Percentiles rank a stretch among this genome's conserved stretches.
These are phyloP conservation scores for Remorina albescens DNA, from an alignment of 2,797 vertebrate genomes.

Conservation along the genomic window DNA sequence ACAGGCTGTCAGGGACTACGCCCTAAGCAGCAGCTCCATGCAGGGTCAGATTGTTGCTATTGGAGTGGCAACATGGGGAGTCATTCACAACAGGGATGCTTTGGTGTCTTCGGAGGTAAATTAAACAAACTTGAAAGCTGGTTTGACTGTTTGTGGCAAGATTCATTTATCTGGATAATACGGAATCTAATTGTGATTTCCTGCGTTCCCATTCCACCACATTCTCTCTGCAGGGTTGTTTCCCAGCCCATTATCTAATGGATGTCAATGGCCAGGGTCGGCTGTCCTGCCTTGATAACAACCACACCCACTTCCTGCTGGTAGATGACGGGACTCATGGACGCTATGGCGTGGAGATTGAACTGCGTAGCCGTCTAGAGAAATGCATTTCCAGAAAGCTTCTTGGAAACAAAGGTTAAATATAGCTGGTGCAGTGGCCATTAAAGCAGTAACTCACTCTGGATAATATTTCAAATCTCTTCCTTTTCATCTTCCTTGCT, in stretches of 20 bases:
- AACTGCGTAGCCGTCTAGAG: conserved; percentile 88
- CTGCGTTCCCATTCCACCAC: neutral
- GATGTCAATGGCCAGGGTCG: conserved; percentile 89
- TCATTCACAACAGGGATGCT: conserved; percentile 87
- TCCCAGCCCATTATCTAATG: conserved; percentile 89
- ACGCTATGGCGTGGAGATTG: conserved; percentile 88
- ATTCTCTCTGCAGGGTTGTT: conserved; percentile 83
- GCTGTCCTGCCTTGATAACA: conserved; percentile 92
- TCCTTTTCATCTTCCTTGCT: neutral
- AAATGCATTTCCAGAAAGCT: conserved; percentile 90
- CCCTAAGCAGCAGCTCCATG: conserved; percentile 86
- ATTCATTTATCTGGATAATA: neutral
- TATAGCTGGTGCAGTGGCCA: neutral
- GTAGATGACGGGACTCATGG: conserved; percentile 95
- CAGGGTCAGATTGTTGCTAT: conserved; percentile 89
- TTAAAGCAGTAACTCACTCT: neutral
- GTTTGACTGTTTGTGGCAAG: neutral
- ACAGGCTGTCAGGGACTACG: conserved; percentile 89
- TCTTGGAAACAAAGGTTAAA: conserved; percentile 83
- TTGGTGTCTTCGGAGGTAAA: conserved; percentile 81
- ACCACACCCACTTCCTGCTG: conserved; percentile 96
- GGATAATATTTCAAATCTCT: conserved; percentile 29
- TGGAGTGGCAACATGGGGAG: conserved; percentile 94
- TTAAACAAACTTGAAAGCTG: neutral
- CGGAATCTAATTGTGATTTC: neutral